phyloP scores from a whole-genome alignment of 2,888 invertebrate species.

The Neoascia interrupta region DNA sequence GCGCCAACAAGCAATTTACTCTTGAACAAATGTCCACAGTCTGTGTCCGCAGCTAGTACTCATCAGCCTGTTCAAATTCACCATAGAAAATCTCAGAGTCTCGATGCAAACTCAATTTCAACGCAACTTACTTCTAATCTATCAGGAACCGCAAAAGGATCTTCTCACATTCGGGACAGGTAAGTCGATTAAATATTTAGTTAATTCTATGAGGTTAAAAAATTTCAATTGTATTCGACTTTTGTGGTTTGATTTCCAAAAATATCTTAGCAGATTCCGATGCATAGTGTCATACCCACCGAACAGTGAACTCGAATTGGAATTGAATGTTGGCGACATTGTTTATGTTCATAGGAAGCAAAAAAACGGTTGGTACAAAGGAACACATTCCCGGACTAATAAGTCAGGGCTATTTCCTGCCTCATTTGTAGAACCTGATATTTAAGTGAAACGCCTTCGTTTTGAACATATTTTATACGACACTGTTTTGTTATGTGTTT shows the following conservation, averaged over 20 bases:
- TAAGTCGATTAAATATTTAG: no score
- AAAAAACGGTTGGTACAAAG: constrained; percentile 97
- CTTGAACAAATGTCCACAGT: constrained; percentile 59
- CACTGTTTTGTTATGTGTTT: constrained; percentile 1
- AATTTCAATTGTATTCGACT: constrained; percentile 25
- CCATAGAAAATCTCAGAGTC: constrained; percentile 91
- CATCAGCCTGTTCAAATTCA: constrained; percentile 75
- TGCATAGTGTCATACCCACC: constrained; percentile 97
- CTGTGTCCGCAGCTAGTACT: constrained; percentile 28
- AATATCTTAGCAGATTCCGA: constrained; percentile 83
- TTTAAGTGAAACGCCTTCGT: constrained; percentile 72
- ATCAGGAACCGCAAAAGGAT: constrained; percentile 73
- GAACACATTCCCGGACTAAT: constrained; percentile 93
- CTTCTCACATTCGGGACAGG: constrained; percentile 80
- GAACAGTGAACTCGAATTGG: constrained; percentile 95
- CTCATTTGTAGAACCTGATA: constrained; percentile 90
- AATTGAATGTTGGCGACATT: constrained; percentile 93
- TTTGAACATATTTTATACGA: constrained; percentile 12
- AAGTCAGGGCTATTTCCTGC: constrained; percentile 97
- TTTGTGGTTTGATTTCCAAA: background rate
- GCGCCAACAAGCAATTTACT: constrained; percentile 53
- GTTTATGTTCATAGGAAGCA: constrained; percentile 95
- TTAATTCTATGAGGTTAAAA: no score
- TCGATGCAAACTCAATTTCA: constrained; percentile 84
- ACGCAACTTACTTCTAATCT: constrained; percentile 70